phyloP scores from a whole-genome alignment of 1,140 invertebrate genomes.

The Myzus persicae region DNA sequence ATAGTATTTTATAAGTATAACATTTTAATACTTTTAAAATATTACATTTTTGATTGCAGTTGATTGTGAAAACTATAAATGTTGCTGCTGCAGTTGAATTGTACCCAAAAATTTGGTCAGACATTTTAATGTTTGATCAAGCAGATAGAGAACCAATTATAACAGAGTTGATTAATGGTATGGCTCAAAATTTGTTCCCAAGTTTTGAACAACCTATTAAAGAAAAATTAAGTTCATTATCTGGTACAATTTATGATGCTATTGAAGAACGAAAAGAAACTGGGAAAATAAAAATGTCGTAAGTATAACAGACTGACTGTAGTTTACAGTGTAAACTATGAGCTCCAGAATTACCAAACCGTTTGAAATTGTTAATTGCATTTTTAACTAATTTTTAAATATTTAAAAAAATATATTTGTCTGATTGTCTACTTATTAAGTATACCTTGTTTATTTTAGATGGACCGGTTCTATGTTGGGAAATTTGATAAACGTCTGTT shows the following conservation, averaged over 20 bases:
- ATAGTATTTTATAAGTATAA: too few species aligned
- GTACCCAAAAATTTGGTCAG: conserved; percentile 79
- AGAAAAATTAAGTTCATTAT: conserved; percentile 42
- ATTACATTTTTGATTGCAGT: conserved; percentile 61
- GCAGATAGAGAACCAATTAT: conserved; percentile 47
- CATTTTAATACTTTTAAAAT: background rate
- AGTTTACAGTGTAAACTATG: background rate
- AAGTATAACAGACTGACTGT: background rate
- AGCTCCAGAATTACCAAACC: too few species aligned
- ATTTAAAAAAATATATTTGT: too few species aligned
- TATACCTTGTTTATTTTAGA: conserved; percentile 62
- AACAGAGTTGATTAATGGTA: conserved; percentile 39
- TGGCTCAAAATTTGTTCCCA: conserved; percentile 49
- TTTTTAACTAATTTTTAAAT: too few species aligned
- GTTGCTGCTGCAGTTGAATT: conserved; percentile 70
- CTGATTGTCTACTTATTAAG: too few species aligned
- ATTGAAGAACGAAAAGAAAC: conserved; percentile 52
- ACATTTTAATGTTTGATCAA: conserved; percentile 76
- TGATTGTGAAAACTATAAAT: conserved; percentile 70
- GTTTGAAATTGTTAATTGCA: too few species aligned
- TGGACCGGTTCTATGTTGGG: conserved; percentile 71
- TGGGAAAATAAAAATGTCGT: conserved; percentile 53
- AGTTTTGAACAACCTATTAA: background rate
- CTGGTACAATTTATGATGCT: conserved; percentile 29
- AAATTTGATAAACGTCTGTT: conserved; percentile 67